Base-by-base conservation (phyloP, 2,113 vertebrate genomes). In the Chrysochloris asiatica region DNA sequence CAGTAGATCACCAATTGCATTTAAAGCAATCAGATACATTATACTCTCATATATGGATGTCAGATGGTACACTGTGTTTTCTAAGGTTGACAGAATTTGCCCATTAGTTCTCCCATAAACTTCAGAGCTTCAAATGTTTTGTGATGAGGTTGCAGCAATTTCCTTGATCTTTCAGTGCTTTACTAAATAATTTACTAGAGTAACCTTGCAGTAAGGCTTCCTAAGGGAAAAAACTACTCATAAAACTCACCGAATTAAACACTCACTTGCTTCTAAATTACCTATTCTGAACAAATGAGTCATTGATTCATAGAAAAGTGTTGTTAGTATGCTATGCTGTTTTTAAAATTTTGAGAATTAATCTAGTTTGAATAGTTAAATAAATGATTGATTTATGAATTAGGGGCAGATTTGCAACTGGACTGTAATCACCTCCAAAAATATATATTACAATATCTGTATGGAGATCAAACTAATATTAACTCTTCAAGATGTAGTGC, bases 161-260 rank as follows among this genome's bases (percentile, higher is more conserved):
- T 95, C n/a, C 89, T 88, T 95, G 36, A 45, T 95, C 41, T 54
- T 93, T 80, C 59, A 83, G 78, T 80, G 87, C 69, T 88, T 95
- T 94, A 81, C 73, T 80, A 94, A 97, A 91, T 93, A 3, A 94
- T 94, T 96, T 97, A 89, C 78, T 83, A 36, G 12, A 4, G 4
- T 92, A 94, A 92, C 26, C 77, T 95, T 92, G 63, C 59, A 76
- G 78, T 63, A 71, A 81, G 84, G 72, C 93, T 71, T 80, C 54
- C 47, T 93, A 87, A 61, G 59, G 81, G 45, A 56, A 93, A 91
- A 72, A 78, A 41, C 56, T 92, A 52, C 63, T 92, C 45, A 85
- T 94, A 69, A 88, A 72, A 50, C 36, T 65, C 52, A 52, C 72
- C 80, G 81, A 96, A 86, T 92, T 95, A 84, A 81, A 38, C 84